phyloP scores from a whole-genome alignment of 1,140 invertebrate genomes.

The Temnothorax curvispinosus region DNA sequence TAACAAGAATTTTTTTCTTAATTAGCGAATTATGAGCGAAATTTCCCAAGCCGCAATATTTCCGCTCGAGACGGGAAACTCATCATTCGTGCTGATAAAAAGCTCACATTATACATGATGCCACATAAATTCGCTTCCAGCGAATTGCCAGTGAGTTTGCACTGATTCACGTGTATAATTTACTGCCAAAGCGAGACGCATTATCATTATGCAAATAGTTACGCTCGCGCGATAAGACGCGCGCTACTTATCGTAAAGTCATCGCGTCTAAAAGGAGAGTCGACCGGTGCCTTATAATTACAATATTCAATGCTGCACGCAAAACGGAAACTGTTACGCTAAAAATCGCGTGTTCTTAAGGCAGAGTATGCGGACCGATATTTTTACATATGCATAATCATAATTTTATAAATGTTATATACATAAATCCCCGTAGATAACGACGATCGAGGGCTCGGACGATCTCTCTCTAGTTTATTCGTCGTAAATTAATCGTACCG shows the following conservation, averaged over 20 bases:
- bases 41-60: slow-evolving; percentile 18
- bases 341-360: neutral
- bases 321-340: slow-evolving; percentile 1
- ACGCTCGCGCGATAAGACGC: slow-evolving; percentile 29
- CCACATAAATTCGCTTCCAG: neutral
- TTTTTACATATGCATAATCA: neutral
- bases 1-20: neutral
- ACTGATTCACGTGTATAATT: slow-evolving; percentile 45
- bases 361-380: neutral
- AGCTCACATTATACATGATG: neutral
- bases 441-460: neutral
- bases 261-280: neutral
- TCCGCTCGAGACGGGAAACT: neutral
- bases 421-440: neutral
- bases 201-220: slow-evolving; percentile 59
- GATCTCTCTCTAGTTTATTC: neutral
- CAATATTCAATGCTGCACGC: neutral
- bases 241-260: slow-evolving; percentile 5
- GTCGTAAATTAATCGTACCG: slow-evolving; percentile 10
- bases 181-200: slow-evolving; percentile 10
- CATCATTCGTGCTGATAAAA: neutral
- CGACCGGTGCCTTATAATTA: slow-evolving; percentile 3
- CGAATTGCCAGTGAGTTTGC: neutral
- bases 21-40: neutral
- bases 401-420: neutral